Base-by-base conservation (phyloP, 2,888 invertebrate genomes). In the Beris chalybata region DNA sequence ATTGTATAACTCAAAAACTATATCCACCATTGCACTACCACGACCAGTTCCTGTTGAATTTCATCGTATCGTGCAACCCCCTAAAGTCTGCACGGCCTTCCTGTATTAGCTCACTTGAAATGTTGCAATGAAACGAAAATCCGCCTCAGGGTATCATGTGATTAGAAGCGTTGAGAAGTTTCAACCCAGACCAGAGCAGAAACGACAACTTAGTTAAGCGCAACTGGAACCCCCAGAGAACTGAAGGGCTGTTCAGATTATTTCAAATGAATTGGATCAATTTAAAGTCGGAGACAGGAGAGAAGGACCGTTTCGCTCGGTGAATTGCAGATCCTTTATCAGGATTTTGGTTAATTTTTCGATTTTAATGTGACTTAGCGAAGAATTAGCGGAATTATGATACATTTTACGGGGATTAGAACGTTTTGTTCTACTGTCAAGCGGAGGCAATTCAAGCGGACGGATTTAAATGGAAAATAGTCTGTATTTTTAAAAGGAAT, bases 211-310 rank as follows among this genome's bases (percentile, higher is more conserved):
- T 52, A 32, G 61, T 61, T 61, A 61, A 52, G 61, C 43, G 31
- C 50, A 30, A 29, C 13, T n/a, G 29, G 32, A 58, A 15, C 64
- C 64, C 64, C 43, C 45, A 15, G n/a, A 45, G 54, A 64, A 64
- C 54, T 29, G 54, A 12, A 54, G 48, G 44, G 64, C 64, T 56
- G 56, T 65, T 55, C 55, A 65, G 56, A 65, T 65, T 65, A 55
- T 65, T 65, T 65, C 56, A 65, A 65, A 65, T 65, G 64, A 65
- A 65, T 65, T 65, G 64, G 64, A 65, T 65, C 64, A 65, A 65
- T 65, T 65, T 55, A 65, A 56, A 56, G 47, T 53, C 64, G 45
- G 53, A 15, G 15, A 61, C 50, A 22, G 57, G 47, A 29, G 48
- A 29, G 58, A 44, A 30, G 30, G 57, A 5, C 13, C 7, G 58